Base-by-base conservation (phyloP, 64 coral and sea anemone species). In the Montipora efflorescens region DNA sequence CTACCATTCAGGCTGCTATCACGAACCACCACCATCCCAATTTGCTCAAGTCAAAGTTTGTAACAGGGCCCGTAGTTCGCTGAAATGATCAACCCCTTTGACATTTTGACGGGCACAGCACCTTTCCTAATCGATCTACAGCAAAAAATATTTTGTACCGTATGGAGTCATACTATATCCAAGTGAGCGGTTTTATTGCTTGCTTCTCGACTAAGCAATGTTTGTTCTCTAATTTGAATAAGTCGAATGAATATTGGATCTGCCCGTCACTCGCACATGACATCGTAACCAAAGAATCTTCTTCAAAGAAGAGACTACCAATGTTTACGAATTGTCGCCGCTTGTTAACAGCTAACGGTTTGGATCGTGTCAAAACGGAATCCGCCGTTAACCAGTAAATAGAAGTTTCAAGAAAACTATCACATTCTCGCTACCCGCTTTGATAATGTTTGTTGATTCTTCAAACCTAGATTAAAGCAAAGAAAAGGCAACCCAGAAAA, bases 171-270 rank as follows among this genome's bases (percentile, higher is more conserved):
- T 12, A 64, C 61, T 11, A 12, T 64, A 12, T 16, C 9, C 14
- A 16, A 64, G 61, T 23, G 18, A 62, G 66, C 49, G 67, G 59
- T 72, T 86, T 86, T 72, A 68, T 71, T 67, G 82, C 82, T 45
- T 69, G 66, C 66, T 86, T 86, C 82, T 86, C 82, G 47, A 71
- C 82, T 86, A 22, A 86, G 82, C 50, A 86, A 86, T 90, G 84
- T 93, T 93, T 93, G 92, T 88, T 59, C 83, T 12, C 75, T 93
- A 93, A 93, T 93, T 93, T 93, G 85, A 93, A 93, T 93, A 93
- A 93, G 75, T 88, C 83, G 85, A 77, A 93, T 88, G 76, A 43
- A 93, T 88, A 93, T 93, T 87, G 87, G 92, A 67, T 75, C 53
- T 88, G 70, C 76, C 62, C 57, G 92, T 93, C 92, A 93, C 77